Evolutionary conservation across 2,888 invertebrate species (phyloP), one percentile per base, ranked within the genome.

Genomic region (Acanthosepion pharaonis): DNA sequence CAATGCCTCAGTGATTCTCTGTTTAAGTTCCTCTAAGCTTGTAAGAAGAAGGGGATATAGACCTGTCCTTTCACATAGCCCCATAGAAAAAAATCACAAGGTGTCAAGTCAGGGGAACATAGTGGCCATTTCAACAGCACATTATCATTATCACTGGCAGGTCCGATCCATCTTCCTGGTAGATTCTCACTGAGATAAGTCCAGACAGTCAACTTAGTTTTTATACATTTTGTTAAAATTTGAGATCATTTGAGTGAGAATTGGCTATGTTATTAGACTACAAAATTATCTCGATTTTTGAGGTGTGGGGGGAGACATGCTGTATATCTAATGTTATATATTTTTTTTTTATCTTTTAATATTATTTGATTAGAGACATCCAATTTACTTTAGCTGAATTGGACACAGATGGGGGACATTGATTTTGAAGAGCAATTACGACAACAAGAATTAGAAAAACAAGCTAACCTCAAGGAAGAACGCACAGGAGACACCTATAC

Each of bases 381-480:
- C 33, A 18, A 78, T 78, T 11, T n/a, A n/a, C 78, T 11, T 78
- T n/a, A n/a, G n/a, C 11, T 78, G 78, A 78, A 78, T 78, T 78
- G 78, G 78, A 78, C n/a, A 78, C 78, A 78, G 49, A 96, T 96
- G 95, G 96, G 96, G 51, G 96, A 96, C 94, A 95, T 96, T 91
- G 97, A 96, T 94, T 97, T 97, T 96, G 97, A 97, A 94, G 96
- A 97, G 94, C 97, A 97, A 95, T 95, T 97, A 6, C 95, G 96
- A 51, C 96, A 96, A 42, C 97, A 97, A 95, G 95, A 96, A 94
- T 94, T 96, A 98, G 98, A 97, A 98, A 98, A 97, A 98, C 98
- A 97, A 98, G 98, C 96, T 98, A 98, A 94, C 98, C 98, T 96
- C 92, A 96, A 97, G 95, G 95, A 96, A 94, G 96, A 96, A 91